Conservation (phyloP, 23 tunicate species). For the Ciona savignyi region DNA sequence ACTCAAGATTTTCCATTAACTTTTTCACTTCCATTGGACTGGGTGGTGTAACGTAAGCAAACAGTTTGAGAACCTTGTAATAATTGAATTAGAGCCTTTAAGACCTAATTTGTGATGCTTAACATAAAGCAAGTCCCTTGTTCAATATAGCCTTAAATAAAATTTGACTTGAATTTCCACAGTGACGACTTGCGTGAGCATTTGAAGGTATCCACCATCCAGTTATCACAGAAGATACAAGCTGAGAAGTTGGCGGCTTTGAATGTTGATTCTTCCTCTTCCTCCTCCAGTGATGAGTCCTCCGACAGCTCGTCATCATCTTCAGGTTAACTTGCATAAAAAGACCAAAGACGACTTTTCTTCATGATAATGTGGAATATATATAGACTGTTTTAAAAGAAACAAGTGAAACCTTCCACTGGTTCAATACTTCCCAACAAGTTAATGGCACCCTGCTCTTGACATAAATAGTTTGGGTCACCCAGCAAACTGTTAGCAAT, state of each 20-base stretch:
- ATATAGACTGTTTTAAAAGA: no score
- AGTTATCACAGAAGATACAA: constrained; percentile 58
- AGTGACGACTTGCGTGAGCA: constrained; percentile 88
- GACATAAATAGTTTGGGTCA: no score
- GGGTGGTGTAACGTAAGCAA: constrained; percentile 81
- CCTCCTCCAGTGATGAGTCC: constrained; percentile 15
- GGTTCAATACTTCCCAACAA: no score
- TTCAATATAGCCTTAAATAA: no score
- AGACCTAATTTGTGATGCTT: neutral
- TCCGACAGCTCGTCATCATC: neutral
- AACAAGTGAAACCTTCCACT: no score
- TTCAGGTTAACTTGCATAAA: no score
- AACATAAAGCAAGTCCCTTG: constrained; percentile 4
- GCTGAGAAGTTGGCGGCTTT: constrained; percentile 68
- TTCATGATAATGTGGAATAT: no score
- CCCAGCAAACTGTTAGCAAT: no score
- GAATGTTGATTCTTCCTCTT: constrained; percentile 20
- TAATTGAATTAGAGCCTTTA: neutral
- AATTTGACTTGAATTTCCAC: neutral
- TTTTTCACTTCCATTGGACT: constrained; percentile 92
- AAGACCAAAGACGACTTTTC: no score
- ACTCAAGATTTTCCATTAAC: constrained; percentile 94
- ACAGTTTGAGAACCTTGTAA: neutral
- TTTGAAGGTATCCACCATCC: constrained; percentile 28
- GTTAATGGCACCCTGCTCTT: no score